Evolutionary conservation across 2,113 vertebrate genomes (phyloP), one percentile per base, ranked within the genome.

Genomic region (Thermophis baileyi): DNA sequence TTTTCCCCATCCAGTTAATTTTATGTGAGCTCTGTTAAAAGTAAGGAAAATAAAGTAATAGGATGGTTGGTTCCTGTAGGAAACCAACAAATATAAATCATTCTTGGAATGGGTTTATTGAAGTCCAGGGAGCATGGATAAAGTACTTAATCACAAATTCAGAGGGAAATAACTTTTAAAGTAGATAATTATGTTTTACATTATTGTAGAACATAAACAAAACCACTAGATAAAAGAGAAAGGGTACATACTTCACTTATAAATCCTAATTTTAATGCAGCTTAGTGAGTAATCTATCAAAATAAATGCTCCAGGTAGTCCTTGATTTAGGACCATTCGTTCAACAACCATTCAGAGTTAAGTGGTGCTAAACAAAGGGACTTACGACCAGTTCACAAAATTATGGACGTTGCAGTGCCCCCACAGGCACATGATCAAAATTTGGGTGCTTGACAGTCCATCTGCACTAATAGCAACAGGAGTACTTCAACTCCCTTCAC

Each of bases 31-130:
- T 90, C 89, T 97, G 96, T 96, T 97, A 97, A 98, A 98, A 97
- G 96, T 96, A 97, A 97, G 97, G 96, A 98, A 98, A 98, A 98
- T 97, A 97, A 98, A 98, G 98, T 98, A 97, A 98, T 98, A 98
- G 98, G 98, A 98, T 98, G 97, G 97, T 96, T 98, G 95, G 95
- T 97, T 98, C 98, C 98, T 98, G 94, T 95, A 98, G 97, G 97
- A 98, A 98, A 97, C 96, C 97, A 96, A 95, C 97, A 97, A 96
- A 98, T 97, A 97, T 97, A 97, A 98, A 98, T 98, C 97, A 97
- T 95, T 97, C 97, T 98, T 98, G 97, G 97, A 98, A 97, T 97
- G 97, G 97, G 95, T 96, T 95, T 97, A 96, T 93, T 95, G 91
- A 88, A 97, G 97, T 98, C 97, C 98, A 97, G 98, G 97, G 98